These are phyloP conservation scores for Xanthia togata DNA, from an alignment of 2,888 invertebrate species.

Conservation along the genomic window DNA sequence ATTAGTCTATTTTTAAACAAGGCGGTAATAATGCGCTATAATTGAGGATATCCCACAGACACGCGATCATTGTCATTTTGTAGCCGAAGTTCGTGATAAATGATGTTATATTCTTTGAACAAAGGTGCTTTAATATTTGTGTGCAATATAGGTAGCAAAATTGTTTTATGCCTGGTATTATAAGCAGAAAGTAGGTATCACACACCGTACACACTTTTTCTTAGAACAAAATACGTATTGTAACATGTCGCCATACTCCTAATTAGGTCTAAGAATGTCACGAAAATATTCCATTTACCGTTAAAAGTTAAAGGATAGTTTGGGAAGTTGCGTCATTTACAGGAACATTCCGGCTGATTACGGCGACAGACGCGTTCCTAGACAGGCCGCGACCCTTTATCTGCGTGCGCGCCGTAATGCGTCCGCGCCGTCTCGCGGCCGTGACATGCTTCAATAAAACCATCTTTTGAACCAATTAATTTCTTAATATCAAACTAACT, in stretches of 20 bases:
- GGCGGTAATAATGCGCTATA: slow-evolving; percentile 16
- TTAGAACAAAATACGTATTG: slow-evolving; percentile 7
- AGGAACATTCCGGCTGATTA: slow-evolving; percentile 53
- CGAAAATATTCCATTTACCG: slow-evolving; percentile 43
- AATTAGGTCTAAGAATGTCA: slow-evolving; percentile 29
- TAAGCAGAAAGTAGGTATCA: not conserved
- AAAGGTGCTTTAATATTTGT: not conserved
- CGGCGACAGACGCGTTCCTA: slow-evolving; percentile 71
- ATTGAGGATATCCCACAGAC: slow-evolving; percentile 27
- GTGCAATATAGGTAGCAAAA: not conserved
- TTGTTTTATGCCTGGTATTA: not conserved
- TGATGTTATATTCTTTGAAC: not conserved
- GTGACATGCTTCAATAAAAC: slow-evolving; percentile 71
- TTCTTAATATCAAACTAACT: slow-evolving; percentile 18
- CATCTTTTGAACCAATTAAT: slow-evolving; percentile 45
- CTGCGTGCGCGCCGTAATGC: slow-evolving; percentile 60
- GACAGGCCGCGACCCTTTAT: slow-evolving; percentile 82
- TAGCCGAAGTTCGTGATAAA: not conserved
- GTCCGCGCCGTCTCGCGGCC: slow-evolving; percentile 72
- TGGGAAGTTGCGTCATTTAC: slow-evolving; percentile 54
- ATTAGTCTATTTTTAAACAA: slow-evolving; percentile 58
- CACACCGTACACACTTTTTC: slow-evolving; percentile 3
- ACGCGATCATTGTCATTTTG: slow-evolving; percentile 19
- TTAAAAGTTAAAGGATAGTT: slow-evolving; percentile 31
- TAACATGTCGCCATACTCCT: slow-evolving; percentile 9